Evolutionary conservation across 1,140 invertebrate genomes (phyloP).

Genomic region (Atta cephalotes): DNA sequence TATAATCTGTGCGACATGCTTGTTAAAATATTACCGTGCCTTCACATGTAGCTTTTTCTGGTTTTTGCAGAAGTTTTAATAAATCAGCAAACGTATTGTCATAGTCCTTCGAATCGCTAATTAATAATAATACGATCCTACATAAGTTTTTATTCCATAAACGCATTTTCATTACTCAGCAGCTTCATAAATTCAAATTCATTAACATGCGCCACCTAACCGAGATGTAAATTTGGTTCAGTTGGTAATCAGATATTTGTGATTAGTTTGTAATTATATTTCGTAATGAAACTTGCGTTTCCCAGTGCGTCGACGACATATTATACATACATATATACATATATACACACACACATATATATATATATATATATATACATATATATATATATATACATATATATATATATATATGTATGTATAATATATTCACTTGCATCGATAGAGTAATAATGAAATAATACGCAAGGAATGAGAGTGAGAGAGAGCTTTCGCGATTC

Average conservation of each 20-base stretch:
- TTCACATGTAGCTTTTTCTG: not conserved
- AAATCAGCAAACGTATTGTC: slow-evolving; percentile 29
- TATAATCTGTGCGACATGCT: not conserved
- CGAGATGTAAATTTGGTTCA: slow-evolving; percentile 44
- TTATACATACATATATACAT: not conserved
- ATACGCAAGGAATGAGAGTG: not conserved
- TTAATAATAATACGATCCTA: slow-evolving; percentile 21
- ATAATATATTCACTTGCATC: not conserved
- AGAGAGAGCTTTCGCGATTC: not conserved
- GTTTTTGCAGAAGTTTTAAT: slow-evolving; percentile 46
- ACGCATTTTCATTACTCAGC: slow-evolving; percentile 43
- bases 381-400: too few relatives aligned
- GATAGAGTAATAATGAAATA: slow-evolving; percentile 30
- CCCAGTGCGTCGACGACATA: not conserved
- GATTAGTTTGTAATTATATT: slow-evolving; percentile 65
- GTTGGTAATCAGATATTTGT: slow-evolving; percentile 55
- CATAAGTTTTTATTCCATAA: slow-evolving; percentile 31
- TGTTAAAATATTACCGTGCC: slow-evolving; percentile 48
- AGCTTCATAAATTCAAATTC: slow-evolving; percentile 51
- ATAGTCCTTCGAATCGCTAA: slow-evolving; percentile 11
- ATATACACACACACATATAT: too few relatives aligned
- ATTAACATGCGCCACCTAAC: slow-evolving; percentile 47
- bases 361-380: too few relatives aligned
- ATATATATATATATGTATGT: too few relatives aligned
- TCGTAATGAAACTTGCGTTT: slow-evolving; percentile 52